Evolutionary conservation across 2,797 vertebrate genomes (phyloP).

Genomic region (Hypotaenidia okinawae): DNA sequence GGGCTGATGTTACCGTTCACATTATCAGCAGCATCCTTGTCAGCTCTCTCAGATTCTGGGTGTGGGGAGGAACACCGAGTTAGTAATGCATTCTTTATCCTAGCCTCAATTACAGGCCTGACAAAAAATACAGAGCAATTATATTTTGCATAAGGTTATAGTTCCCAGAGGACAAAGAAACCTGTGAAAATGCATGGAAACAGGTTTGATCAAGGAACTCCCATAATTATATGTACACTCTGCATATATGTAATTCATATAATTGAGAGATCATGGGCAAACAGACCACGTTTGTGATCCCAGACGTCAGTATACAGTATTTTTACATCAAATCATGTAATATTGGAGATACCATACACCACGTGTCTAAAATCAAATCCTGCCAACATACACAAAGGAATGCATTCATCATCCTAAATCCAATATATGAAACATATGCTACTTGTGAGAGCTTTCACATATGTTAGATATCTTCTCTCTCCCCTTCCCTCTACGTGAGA

Average conservation of each 20-base stretch:
- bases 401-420: conserved; percentile 5
- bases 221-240: not conserved
- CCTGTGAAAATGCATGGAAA: not conserved
- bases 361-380: not conserved
- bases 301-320: not conserved
- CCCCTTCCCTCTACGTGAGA: not conserved
- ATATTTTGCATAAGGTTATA: not conserved
- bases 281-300: not conserved
- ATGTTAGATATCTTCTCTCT: not conserved
- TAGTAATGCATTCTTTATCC: not conserved
- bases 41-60: not conserved
- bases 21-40: not conserved
- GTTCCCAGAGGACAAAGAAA: not conserved
- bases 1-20: not conserved
- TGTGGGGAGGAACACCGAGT: not conserved
- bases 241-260: not conserved
- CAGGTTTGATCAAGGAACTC: not conserved
- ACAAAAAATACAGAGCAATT: not conserved
- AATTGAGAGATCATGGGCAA: not conserved
- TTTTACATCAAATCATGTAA: not conserved
- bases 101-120: not conserved
- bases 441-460: not conserved
- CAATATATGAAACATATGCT: conserved; percentile 24
- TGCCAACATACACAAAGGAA: not conserved
- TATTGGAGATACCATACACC: not conserved